phyloP scores from a whole-genome alignment of 2,888 invertebrate genomes.

The Anaspis maculata region DNA sequence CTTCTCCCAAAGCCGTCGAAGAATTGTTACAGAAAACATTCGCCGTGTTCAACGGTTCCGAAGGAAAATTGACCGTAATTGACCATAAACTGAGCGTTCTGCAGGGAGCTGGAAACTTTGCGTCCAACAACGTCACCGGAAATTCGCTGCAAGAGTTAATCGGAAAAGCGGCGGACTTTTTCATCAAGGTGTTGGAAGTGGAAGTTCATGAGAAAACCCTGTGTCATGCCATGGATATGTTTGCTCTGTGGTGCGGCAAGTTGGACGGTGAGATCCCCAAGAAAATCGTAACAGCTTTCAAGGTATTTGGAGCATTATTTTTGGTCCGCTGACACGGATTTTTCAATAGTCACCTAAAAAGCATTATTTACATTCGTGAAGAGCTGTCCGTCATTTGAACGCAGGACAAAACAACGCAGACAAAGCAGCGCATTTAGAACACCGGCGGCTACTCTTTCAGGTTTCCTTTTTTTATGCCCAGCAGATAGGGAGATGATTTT shows the following conservation, averaged over 20 bases:
- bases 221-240: slow-evolving; percentile 70
- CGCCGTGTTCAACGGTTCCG: slow-evolving; percentile 75
- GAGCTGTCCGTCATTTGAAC: too few species aligned
- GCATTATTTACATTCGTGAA: too few species aligned
- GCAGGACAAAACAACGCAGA: too few species aligned
- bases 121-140: slow-evolving; percentile 57
- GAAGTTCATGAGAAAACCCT: slow-evolving; percentile 92
- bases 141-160: slow-evolving; percentile 51
- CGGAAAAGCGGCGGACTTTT: slow-evolving; percentile 54
- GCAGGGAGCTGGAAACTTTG: slow-evolving; percentile 68
- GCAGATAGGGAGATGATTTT: too few species aligned
- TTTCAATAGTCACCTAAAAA: too few species aligned
- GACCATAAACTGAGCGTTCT: slow-evolving; percentile 84
- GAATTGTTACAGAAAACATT: slow-evolving; percentile 64
- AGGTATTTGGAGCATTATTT: too few species aligned
- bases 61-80: slow-evolving; percentile 82
- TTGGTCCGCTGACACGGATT: too few species aligned
- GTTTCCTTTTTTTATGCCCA: too few species aligned
- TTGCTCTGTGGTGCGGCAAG: slow-evolving; percentile 69
- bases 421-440: too few species aligned
- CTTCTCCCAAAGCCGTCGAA: slow-evolving; percentile 55
- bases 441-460: too few species aligned
- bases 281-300: slow-evolving; percentile 53
- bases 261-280: slow-evolving; percentile 57
- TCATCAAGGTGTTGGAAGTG: slow-evolving; percentile 69